These are phyloP conservation scores for Tetramorium alpestre DNA, from an alignment of 1,140 invertebrate species.

Conservation along the genomic window DNA sequence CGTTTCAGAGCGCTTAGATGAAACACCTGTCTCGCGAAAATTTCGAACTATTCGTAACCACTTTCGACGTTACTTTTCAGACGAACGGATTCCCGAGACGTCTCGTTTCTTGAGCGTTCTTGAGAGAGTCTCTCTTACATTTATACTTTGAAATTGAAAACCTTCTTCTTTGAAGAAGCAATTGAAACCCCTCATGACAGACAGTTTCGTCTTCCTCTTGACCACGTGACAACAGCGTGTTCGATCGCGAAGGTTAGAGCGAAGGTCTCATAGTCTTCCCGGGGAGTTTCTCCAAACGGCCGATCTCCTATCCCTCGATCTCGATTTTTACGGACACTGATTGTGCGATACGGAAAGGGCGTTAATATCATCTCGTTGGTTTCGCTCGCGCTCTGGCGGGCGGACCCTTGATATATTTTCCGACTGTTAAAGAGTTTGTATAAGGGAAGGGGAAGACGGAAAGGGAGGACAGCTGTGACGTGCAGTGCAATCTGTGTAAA, in stretches of 20 bases:
- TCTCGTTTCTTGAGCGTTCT: not conserved
- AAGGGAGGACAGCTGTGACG: slow-evolving; percentile 60
- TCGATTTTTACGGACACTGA: not conserved
- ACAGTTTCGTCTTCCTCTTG: slow-evolving; percentile 11
- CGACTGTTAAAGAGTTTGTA: slow-evolving; percentile 25
- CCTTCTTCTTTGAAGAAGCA: slow-evolving; percentile 1
- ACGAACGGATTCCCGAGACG: not conserved
- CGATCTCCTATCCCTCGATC: not conserved
- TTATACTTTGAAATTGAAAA: not conserved
- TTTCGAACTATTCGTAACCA: not conserved
- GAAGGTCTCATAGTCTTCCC: not conserved
- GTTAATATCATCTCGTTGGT: slow-evolving; percentile 14
- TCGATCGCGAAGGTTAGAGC: not conserved
- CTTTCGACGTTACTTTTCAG: not conserved
- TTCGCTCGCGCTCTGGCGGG: not conserved
- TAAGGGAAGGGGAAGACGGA: not conserved
- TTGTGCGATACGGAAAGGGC: slow-evolving; percentile 17
- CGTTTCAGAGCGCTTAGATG: not conserved
- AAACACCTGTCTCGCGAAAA: slow-evolving; percentile 12
- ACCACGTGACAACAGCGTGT: slow-evolving; percentile 44
- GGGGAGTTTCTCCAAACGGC: not conserved
- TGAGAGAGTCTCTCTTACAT: not conserved
- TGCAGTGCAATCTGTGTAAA: slow-evolving; percentile 74
- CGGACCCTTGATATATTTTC: slow-evolving; percentile 16
- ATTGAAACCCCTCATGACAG: not conserved